Base-by-base conservation (phyloP, 2,888 invertebrate species). In the Lepidocyrtoides sp. region DNA sequence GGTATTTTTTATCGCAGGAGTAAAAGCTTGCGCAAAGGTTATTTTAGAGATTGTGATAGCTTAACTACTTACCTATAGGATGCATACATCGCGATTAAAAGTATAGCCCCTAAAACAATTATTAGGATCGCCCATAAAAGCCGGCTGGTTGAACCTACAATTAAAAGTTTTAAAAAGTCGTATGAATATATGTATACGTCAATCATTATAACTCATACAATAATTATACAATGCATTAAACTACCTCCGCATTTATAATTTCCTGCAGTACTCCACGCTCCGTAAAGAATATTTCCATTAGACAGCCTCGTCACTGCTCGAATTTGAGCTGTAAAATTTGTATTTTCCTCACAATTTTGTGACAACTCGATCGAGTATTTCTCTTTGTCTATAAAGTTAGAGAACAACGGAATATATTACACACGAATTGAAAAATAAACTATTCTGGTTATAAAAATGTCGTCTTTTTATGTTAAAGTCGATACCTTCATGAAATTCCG, bases 191-290 rank as follows among this genome's bases (percentile, higher is more conserved):
- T n/a, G n/a, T n/a, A n/a, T 63, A 36, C 36, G 7, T 36, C 3
- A 7, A 4, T 7, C 36, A 36, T 36, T 7, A 36, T 36, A n/a
- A n/a, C 23, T 32, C 29, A 3, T 26, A 69, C 32, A 69, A 44
- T 32, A 86, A 63, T 14, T 36, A 69, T n/a, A 23, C 36, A 2
- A n/a, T 32, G 29, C n/a, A 79, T 4, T 36, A 44, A 0, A n/a
- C 12, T 92, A 94, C 94, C 93, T 66, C 90, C 91, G 88, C 94
- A 94, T 8, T 63, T 92, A n/a, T 91, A 91, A 32, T 89, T 86
- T 41, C 93, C 93, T 36, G 89, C 89, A n/a, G 92, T 92, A 91
- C 93, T 93, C 94, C 94, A 94, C 3, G 86, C 85, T n/a, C 94
- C 93, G 75, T 72, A 69, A 2, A 94, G 69, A 41, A 79, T 69